phyloP scores from a whole-genome alignment of 2,113 vertebrate species.

The Leucoraja erinaceus region DNA sequence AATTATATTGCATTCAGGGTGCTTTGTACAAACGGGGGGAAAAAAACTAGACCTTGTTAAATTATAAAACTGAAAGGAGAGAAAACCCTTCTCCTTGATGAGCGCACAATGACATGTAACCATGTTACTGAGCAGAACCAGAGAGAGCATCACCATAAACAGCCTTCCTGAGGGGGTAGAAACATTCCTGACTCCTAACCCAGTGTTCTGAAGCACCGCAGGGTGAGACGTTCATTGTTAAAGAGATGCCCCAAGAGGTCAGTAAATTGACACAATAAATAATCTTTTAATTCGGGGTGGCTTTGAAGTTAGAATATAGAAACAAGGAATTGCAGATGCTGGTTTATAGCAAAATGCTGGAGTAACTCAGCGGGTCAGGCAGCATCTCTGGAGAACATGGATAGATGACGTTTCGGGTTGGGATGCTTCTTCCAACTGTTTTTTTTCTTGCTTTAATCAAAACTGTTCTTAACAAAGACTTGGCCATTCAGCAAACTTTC shows the following conservation, averaged over 20 bases:
- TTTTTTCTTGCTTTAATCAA: not conserved
- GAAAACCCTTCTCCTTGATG: not conserved
- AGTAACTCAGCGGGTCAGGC: too few relatives aligned
- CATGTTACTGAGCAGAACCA: not conserved
- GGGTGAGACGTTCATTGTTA: not conserved
- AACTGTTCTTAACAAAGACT: not conserved
- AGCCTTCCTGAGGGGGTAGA: not conserved
- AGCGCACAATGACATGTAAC: not conserved
- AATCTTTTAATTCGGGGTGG: not conserved
- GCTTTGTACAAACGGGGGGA: not conserved
- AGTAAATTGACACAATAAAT: not conserved
- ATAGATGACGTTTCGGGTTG: too few relatives aligned
- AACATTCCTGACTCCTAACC: not conserved
- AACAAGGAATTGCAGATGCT: too few relatives aligned
- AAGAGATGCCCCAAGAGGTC: not conserved
- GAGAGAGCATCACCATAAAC: not conserved
- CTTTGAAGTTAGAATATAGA: too few relatives aligned
- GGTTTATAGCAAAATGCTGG: too few relatives aligned
- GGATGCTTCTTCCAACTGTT: too few relatives aligned
- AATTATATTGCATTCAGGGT: conserved; percentile 8
- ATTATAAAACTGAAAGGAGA: not conserved
- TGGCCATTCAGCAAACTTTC: not conserved
- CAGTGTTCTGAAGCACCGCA: not conserved
- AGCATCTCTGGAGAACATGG: too few relatives aligned
- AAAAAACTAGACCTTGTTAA: not conserved